Percentiles rank a stretch among this genome's conserved stretches.
These are phyloP conservation scores for Typhlichthys eigenmanni DNA, from an alignment of 2,797 vertebrate species.

Conservation along the genomic window DNA sequence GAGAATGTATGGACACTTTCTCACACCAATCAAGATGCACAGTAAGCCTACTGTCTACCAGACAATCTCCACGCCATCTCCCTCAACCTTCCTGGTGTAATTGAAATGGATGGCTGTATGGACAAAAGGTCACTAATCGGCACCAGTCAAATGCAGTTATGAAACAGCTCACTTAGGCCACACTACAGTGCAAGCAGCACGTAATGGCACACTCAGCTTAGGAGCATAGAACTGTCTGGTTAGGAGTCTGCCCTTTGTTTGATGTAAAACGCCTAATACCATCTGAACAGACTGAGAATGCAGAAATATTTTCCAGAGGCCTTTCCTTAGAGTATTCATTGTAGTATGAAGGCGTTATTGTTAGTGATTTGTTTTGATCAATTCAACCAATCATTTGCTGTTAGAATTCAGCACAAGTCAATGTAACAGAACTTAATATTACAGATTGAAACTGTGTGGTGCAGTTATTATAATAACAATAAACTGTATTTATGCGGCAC, in stretches of 20 bases:
- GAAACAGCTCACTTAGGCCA: slow-evolving; percentile 65
- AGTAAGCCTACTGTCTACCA: slow-evolving; percentile 19
- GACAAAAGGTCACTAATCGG: slow-evolving; percentile 79
- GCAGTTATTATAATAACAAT: background rate
- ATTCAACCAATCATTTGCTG: no score
- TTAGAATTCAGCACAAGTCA: background rate
- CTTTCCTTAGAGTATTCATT: slow-evolving; percentile 15
- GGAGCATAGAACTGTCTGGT: slow-evolving; percentile 67
- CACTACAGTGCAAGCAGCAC: slow-evolving; percentile 55
- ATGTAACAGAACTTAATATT: background rate
- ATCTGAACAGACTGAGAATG: slow-evolving; percentile 30
- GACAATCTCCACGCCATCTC: slow-evolving; percentile 21
- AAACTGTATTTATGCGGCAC: no score
- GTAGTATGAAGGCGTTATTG: no score
- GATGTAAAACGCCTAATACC: slow-evolving; percentile 63
- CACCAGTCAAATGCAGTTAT: slow-evolving; percentile 78
- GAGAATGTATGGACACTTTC: background rate
- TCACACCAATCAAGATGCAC: slow-evolving; percentile 3
- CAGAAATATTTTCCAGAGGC: slow-evolving; percentile 46
- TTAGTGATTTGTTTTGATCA: no score
- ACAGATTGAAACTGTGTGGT: background rate
- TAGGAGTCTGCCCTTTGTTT: slow-evolving; percentile 66
- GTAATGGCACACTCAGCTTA: slow-evolving; percentile 67
- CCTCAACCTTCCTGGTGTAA: slow-evolving; percentile 49
- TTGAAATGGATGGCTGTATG: slow-evolving; percentile 72